Percentiles rank a stretch among this genome's conserved stretches.
These are phyloP conservation scores for Lycaena phlaeas DNA, from an alignment of 2,888 invertebrate species.

Conservation along the genomic window DNA sequence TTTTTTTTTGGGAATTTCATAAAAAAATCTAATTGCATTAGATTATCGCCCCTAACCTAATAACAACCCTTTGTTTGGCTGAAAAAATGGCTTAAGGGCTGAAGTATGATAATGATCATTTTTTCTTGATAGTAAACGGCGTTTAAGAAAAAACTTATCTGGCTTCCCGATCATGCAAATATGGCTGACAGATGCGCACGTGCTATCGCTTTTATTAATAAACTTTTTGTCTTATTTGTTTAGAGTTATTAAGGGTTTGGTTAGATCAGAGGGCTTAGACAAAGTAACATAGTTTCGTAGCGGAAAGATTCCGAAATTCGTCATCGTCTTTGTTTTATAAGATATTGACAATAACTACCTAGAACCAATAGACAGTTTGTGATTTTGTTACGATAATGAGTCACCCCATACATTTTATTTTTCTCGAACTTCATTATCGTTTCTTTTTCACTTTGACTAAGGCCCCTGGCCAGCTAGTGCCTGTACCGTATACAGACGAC, in stretches of 20 bases:
- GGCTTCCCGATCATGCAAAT: slow-evolving; percentile 67
- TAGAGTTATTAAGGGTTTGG: background rate
- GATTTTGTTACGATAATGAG: too few species aligned
- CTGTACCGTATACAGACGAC: too few species aligned
- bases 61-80: slow-evolving; percentile 70
- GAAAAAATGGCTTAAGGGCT: slow-evolving; percentile 72
- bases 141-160: slow-evolving; percentile 67
- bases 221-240: background rate
- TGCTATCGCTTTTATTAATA: slow-evolving; percentile 24
- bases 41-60: slow-evolving; percentile 71
- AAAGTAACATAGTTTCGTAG: too few species aligned
- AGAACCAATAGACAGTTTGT: too few species aligned
- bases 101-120: slow-evolving; percentile 67
- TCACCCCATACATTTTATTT: too few species aligned
- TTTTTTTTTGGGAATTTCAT: slow-evolving; percentile 48
- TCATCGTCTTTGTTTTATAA: too few species aligned
- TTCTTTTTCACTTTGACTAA: too few species aligned
- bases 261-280: background rate
- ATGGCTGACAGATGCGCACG: slow-evolving; percentile 61
- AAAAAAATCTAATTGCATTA: slow-evolving; percentile 65
- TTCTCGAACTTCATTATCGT: too few species aligned
- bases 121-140: slow-evolving; percentile 64
- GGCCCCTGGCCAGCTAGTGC: too few species aligned
- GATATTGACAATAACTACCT: too few species aligned
- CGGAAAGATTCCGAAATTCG: too few species aligned